Evolutionary conservation across 2,888 invertebrate genomes (phyloP), one percentile per base, ranked within the genome.

Genomic region (Leptinotarsa juncta): DNA sequence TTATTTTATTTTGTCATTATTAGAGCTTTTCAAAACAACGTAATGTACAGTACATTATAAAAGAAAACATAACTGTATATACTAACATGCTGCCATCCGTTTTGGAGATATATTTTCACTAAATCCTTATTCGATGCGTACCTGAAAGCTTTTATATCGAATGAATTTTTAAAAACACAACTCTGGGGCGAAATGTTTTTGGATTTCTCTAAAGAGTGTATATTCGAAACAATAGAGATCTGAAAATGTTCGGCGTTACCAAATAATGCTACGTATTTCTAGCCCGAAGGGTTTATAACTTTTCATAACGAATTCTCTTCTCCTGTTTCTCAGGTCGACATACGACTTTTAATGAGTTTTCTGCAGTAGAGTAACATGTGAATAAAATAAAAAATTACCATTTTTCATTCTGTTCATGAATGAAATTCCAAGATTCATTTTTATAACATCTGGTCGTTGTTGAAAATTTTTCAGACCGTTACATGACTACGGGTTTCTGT

Each of bases 161-260:
- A 77, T 77, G 69, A 74, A 77, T 77, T 73, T 77, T 77, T 77
- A 74, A 77, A 74, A 74, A 74, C 68, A 32, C 65, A 74, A 67
- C 62, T 70, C 50, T 68, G 71, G 42, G 65, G 67, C 42, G 51
- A 65, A 74, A 32, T 42, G 42, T 62, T 62, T 62, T 62, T 7
- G n/a, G 15, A 18, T 42, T n/a, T 2, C 50, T 57, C 26, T 51
- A 49, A 65, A 23, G 67, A 60, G 55, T 42, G 53, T 53, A 42
- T 42, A 51, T 57, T 5, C 14, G 20, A 57, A 57, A 57, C 57
- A 57, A 65, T 65, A 75, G 77, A 69, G 76, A 72, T 76, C 73
- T 74, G 62, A 32, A 62, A n/a, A 57, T 57, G 18, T 57, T 20
- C 14, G 57, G 20, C 20, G 23, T 57, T 57, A 20, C 57, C 57